These are phyloP conservation scores for Upupa epops DNA, from an alignment of 2,113 vertebrate genomes.

Conservation along the genomic window DNA sequence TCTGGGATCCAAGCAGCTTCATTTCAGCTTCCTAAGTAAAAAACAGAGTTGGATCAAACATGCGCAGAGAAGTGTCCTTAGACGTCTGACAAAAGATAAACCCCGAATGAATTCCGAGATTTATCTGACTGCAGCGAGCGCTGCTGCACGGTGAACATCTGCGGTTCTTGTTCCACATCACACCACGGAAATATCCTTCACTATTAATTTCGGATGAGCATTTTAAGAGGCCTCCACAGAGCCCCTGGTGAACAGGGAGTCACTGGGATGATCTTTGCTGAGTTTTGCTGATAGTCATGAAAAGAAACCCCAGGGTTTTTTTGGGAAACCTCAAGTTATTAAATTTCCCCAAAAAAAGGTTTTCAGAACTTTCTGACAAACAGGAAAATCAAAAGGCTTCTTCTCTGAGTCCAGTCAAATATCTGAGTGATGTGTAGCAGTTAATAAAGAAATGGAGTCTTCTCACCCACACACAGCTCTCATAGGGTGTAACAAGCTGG, in stretches of 20 bases:
- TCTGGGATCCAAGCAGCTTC: background rate
- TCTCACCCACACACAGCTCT: background rate
- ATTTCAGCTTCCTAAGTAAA: background rate
- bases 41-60: fast-evolving
- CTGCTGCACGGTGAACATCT: background rate
- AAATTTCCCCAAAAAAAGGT: background rate
- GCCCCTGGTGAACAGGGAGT: background rate
- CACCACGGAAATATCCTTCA: background rate
- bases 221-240: background rate
- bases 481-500: background rate
- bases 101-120: background rate
- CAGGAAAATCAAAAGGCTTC: background rate
- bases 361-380: background rate
- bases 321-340: no score
- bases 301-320: no score
- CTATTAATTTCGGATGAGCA: conserved; percentile 25
- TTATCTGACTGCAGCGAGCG: background rate
- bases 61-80: background rate
- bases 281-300: background rate
- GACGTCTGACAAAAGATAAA: background rate
- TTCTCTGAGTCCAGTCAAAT: background rate
- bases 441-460: background rate
- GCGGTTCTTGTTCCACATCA: conserved; percentile 15
- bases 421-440: background rate
- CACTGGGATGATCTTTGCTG: background rate